Conservation (phyloP, 2,888 invertebrate genomes). For the Agriopis marginaria region DNA sequence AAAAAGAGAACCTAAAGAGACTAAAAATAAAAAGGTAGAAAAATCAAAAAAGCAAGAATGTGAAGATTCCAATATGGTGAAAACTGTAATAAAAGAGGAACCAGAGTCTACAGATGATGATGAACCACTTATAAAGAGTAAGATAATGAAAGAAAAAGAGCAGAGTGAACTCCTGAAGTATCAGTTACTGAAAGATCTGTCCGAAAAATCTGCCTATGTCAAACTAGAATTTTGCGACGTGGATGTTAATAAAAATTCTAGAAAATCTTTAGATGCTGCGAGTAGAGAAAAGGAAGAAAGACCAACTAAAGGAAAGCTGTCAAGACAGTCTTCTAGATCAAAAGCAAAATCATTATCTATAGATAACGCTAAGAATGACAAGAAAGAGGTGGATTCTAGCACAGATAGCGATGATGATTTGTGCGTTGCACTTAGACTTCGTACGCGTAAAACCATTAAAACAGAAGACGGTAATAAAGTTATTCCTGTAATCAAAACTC, state of each 20-base stretch:
- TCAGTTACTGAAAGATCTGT: constrained; percentile 76
- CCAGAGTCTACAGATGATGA: constrained; percentile 78
- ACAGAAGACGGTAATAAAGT: constrained; percentile 69
- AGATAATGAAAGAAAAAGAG: constrained; percentile 75
- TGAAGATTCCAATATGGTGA: constrained; percentile 50
- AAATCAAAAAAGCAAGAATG: constrained; percentile 23
- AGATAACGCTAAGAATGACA: constrained; percentile 72
- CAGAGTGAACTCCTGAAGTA: constrained; percentile 72
- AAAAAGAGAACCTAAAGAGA: constrained; percentile 63
- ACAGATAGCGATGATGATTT: constrained; percentile 78
- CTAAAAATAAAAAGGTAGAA: constrained; percentile 39
- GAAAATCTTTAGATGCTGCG: constrained; percentile 70
- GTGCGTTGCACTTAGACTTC: constrained; percentile 75
- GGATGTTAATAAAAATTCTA: constrained; percentile 73
- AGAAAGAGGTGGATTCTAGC: constrained; percentile 65
- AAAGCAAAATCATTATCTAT: constrained; percentile 67
- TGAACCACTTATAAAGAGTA: constrained; percentile 78
- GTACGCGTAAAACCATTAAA: constrained; percentile 81
- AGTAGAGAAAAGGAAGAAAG: constrained; percentile 71
- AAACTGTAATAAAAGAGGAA: constrained; percentile 71
- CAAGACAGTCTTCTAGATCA: constrained; percentile 61
- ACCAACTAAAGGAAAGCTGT: constrained; percentile 62
- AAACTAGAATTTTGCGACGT: constrained; percentile 82
- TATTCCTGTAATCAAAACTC: constrained; percentile 60
- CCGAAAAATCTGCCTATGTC: constrained; percentile 81